phyloP scores from a whole-genome alignment of 2,113 vertebrate species.

The Pongo pygmaeus region DNA sequence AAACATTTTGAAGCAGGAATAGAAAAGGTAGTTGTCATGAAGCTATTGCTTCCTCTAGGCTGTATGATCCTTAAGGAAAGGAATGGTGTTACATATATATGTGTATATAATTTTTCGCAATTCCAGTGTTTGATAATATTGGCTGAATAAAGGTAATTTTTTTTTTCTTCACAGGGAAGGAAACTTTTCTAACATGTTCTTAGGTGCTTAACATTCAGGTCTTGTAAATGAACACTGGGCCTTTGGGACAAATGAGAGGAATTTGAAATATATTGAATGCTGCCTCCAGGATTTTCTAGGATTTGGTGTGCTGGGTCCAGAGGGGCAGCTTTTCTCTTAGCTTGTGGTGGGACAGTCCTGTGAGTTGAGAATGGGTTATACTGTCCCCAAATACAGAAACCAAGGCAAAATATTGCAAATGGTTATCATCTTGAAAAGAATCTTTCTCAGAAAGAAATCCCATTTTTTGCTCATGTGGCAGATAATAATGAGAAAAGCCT shows the following conservation, averaged over 20 bases:
- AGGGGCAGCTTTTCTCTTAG: not conserved
- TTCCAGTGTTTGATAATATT: not conserved
- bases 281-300: conserved; percentile 30
- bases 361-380: conserved; percentile 40
- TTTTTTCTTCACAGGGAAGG: not conserved
- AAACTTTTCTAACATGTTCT: not conserved
- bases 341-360: not conserved
- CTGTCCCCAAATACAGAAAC: not conserved
- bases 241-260: conserved; percentile 12
- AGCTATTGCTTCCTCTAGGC: not conserved
- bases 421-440: accelerated
- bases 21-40: not conserved
- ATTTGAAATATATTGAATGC: conserved; percentile 24
- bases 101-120: not conserved
- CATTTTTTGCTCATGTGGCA: not conserved
- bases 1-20: not conserved
- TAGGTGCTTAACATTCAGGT: not conserved
- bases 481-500: not conserved
- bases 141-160: not conserved
- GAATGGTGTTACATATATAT: not conserved
- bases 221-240: conserved; percentile 38
- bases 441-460: not conserved
- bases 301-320: not conserved
- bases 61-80: not conserved
- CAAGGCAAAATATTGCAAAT: not conserved